Evolutionary conservation across 1,140 invertebrate species (phyloP).

Genomic region (Globodera ellingtonae): DNA sequence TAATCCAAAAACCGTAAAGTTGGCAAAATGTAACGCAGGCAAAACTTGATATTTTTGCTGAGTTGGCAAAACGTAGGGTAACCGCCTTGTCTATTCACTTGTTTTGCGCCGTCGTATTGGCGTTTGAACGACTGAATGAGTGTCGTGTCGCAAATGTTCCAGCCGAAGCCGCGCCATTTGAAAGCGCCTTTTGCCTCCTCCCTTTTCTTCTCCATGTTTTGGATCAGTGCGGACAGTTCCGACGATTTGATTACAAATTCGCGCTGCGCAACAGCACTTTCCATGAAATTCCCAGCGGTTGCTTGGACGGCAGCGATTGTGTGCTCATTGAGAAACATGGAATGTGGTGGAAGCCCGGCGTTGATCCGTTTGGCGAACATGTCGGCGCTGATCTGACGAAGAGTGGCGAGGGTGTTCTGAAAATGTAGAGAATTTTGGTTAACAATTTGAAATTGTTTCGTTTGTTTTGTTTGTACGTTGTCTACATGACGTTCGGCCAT

Average conservation of each 20-base stretch:
- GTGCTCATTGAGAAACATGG: neutral
- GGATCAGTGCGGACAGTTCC: conserved; percentile 59
- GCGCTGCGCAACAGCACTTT: neutral
- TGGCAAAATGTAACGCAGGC: no score
- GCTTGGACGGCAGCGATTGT: neutral
- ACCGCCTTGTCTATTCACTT: neutral
- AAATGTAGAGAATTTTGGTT: conserved; percentile 9
- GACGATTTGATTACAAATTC: conserved; percentile 66
- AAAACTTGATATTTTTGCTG: no score
- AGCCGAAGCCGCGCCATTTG: conserved; percentile 75
- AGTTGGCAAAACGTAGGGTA: no score
- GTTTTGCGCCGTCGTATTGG: conserved; percentile 38
- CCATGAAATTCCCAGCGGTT: neutral
- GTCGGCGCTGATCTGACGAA: conserved; percentile 67
- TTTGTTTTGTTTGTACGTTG: neutral
- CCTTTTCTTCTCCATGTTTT: conserved; percentile 21
- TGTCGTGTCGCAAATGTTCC: conserved; percentile 67
- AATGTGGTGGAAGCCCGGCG: conserved; percentile 32
- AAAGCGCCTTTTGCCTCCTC: conserved; percentile 30
- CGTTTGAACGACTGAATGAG: conserved; percentile 54
- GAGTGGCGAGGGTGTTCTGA: conserved; percentile 66
- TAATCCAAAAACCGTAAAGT: no score
- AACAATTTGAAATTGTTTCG: neutral
- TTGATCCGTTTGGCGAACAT: conserved; percentile 64
- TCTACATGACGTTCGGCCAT: conserved; percentile 59